Evolutionary conservation across 2,113 vertebrate genomes (phyloP).

Genomic region (Bothrops jararaca): DNA sequence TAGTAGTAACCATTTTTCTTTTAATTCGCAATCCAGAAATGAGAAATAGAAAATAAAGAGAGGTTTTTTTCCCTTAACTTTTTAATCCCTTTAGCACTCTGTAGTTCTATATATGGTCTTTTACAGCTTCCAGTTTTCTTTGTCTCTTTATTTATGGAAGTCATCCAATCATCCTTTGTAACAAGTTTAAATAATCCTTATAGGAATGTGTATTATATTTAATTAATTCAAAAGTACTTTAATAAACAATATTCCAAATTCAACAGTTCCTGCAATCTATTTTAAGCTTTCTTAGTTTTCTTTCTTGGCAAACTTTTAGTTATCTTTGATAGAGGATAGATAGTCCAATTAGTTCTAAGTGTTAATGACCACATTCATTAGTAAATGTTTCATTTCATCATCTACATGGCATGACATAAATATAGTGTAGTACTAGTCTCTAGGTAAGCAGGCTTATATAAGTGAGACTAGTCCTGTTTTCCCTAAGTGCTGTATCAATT

Average conservation of each 20-base stretch:
- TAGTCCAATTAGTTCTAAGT: not conserved
- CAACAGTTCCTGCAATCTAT: not conserved
- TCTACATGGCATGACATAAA: not conserved
- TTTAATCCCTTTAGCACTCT: not conserved
- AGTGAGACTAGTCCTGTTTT: not conserved
- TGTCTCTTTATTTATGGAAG: not conserved
- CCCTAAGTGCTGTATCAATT: not conserved
- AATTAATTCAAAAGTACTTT: not conserved
- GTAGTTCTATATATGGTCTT: not conserved
- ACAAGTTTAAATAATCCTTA: not conserved
- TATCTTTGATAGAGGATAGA: not conserved
- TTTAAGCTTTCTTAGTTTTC: not conserved
- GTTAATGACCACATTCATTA: not conserved
- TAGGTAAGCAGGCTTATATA: not conserved
- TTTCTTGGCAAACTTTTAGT: not conserved
- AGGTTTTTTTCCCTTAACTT: not conserved
- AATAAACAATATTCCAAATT: not conserved
- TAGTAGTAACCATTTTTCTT: not conserved
- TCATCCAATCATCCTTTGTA: not conserved
- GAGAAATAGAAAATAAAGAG: not conserved
- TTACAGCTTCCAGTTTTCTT: not conserved
- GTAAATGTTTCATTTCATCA: not conserved
- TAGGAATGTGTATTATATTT: not conserved
- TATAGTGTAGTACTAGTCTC: not conserved
- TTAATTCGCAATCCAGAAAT: not conserved